A percentile compares a stretch with the other conserved stretches of the same genome.
Conservation (phyloP, 2,113 vertebrate species). For the Grammomys surdaster region DNA sequence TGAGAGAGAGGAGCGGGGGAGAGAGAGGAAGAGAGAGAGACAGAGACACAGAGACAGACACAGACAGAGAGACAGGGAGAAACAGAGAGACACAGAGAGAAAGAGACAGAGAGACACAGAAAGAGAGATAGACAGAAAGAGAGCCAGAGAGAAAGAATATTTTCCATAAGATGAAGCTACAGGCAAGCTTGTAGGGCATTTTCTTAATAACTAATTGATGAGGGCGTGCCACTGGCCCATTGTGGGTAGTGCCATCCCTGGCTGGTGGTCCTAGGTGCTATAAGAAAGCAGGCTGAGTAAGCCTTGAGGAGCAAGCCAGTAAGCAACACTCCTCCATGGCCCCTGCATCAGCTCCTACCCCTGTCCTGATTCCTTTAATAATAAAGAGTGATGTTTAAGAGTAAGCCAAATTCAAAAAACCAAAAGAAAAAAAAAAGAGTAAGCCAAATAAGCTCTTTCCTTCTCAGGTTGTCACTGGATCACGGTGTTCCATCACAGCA, state of each 20-base stretch:
- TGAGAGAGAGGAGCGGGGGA: too few species aligned
- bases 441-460: neutral
- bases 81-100: too few species aligned
- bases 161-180: neutral
- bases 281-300: neutral
- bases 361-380: neutral
- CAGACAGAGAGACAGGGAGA: too few species aligned
- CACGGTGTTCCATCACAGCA: neutral
- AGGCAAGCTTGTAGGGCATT: neutral
- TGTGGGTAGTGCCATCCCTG: neutral
- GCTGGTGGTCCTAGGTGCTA: neutral
- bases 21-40: too few species aligned
- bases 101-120: too few species aligned
- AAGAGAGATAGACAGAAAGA: too few species aligned
- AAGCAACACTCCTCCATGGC: too few species aligned
- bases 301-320: neutral
- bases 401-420: neutral
- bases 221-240: neutral
- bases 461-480: neutral
- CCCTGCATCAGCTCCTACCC: neutral
- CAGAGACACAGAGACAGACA: too few species aligned
- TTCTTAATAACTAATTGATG: neutral
- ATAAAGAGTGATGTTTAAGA: neutral
- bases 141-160: neutral
- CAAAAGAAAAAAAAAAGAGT: neutral